Conservation (phyloP, 2,113 vertebrate genomes). For the Astur gentilis region DNA sequence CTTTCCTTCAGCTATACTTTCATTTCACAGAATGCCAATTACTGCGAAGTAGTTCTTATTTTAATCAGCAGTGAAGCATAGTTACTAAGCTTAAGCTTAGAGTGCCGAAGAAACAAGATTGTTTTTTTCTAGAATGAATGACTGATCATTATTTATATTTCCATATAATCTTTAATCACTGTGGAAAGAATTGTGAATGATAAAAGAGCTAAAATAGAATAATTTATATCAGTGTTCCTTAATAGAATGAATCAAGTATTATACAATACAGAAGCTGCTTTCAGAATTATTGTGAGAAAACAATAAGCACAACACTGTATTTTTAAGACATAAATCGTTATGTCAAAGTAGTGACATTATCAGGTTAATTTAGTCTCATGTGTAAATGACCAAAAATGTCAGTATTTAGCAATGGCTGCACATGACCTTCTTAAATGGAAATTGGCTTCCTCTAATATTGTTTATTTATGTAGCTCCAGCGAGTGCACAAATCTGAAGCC, state of each 20-base stretch:
- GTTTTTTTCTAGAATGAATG: background rate
- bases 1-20: background rate
- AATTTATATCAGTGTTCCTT: background rate
- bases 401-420: background rate
- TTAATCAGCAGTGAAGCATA: background rate
- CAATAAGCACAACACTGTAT: background rate
- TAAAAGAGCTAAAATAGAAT: background rate
- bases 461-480: background rate
- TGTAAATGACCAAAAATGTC: background rate
- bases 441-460: background rate
- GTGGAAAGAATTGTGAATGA: background rate
- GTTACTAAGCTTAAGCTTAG: background rate
- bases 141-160: background rate
- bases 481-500: background rate
- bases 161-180: background rate
- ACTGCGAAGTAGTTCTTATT: background rate
- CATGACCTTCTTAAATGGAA: background rate
- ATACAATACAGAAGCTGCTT: background rate
- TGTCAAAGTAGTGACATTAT: background rate
- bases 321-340: background rate
- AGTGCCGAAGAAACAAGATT: background rate
- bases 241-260: background rate
- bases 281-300: background rate
- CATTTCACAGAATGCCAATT: background rate
- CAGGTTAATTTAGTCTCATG: background rate